Conservation (phyloP, 2,113 vertebrate species). For the Prunella fulvescens region DNA sequence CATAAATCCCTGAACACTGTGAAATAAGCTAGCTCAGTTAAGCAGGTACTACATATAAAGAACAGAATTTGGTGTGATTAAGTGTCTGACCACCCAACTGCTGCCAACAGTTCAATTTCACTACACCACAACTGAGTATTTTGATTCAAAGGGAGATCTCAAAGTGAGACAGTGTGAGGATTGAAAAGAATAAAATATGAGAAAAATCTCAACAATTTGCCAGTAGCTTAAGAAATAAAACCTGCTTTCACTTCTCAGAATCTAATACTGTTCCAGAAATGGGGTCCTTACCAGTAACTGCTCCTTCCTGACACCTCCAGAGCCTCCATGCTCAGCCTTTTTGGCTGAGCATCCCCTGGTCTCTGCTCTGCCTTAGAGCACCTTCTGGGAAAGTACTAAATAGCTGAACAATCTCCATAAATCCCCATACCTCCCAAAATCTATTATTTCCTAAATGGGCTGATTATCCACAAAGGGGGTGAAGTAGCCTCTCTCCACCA, state of each 20-base stretch:
- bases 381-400: neutral
- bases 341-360: too few relatives aligned
- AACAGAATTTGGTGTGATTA: neutral
- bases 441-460: neutral
- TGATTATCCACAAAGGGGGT: accelerated
- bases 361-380: neutral
- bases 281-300: neutral
- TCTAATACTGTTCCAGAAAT: neutral
- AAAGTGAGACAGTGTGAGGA: neutral
- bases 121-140: accelerated
- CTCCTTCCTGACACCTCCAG: neutral
- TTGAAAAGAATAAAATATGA: neutral
- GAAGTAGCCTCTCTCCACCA: neutral
- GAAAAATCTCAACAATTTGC: neutral
- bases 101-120: neutral
- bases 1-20: neutral
- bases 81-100: neutral
- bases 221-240: neutral
- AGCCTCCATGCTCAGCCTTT: neutral
- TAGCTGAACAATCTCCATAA: accelerated
- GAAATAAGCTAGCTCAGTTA: neutral
- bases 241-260: neutral
- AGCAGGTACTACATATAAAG: neutral
- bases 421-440: neutral
- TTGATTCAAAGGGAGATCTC: neutral